Evolutionary conservation across 2,888 invertebrate species (phyloP), one percentile per base, ranked within the genome.

Genomic region (Thysanoteuthis rhombus): DNA sequence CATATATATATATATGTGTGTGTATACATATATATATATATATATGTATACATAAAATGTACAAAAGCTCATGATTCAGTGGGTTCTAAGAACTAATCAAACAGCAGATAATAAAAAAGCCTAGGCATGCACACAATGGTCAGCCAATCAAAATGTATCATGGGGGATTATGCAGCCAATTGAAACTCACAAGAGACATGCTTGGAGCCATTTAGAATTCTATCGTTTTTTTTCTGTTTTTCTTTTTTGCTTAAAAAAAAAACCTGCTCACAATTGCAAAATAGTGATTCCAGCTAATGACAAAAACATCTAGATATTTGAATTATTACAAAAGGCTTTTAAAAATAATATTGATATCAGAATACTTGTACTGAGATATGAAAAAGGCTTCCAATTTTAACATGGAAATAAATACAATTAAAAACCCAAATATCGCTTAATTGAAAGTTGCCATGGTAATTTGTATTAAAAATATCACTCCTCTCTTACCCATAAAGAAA

Each of bases 61-160:
- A 90, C 90, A 90, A 38, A 90, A 40, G 90, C 90, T 40, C 32
- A 90, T 90, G 40, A 75, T 75, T 75, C 75, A 75, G n/a, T 75
- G 75, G 75, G 75, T 40, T 91, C 91, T 42, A 91, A n/a, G 91
- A 42, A 42, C 91, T 91, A 91, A 91, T 42, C 36, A 91, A 28
- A 91, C 39, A 91, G 40, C 42, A 91, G 42, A 91, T 42, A 91
- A 42, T 40, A 91, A 91, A 91, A 40, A 91, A 91, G 91, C 91
- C 91, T 91, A 38, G 40, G 91, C 91, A 91, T 91, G 91, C 91
- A 91, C 91, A 91, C 91, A 91, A 91, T 91, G 91, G 91, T 91
- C 91, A 91, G 91, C 91, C 91, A 91, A 91, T 91, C 91, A 91
- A 91, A 91, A 91, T 91, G 91, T 91, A 42, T 91, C 38, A 91